Evolutionary conservation across 2,113 vertebrate species (phyloP), one percentile per base, ranked within the genome.

Genomic region (Lepus americanus): DNA sequence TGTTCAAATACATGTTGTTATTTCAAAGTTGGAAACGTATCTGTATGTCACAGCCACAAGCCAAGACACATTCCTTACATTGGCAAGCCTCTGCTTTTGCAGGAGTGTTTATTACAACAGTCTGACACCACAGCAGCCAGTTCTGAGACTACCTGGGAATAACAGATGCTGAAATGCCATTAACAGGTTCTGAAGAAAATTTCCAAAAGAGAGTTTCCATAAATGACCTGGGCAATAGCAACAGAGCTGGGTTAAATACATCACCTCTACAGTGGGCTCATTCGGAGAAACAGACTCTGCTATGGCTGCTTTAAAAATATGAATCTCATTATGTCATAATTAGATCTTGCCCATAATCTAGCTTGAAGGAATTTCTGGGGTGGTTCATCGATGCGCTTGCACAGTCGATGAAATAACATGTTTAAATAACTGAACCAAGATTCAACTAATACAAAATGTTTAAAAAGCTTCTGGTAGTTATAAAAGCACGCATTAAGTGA

Each of bases 251-350:
- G 67, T 88, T 83, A 78, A 36, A 86, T 33, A 79, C 64, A 55
- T 76, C 49, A 89, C 20, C 16, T 80, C 51, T 53, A 59, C 82
- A 89, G 11, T 27, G 79, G 49, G 87, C 19, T 91, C 70, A 80
- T 81, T 87, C 53, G 23, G 17, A 90, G 49, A 23, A 73, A 76
- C 1, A 36, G 17, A 49, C 73, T 83, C 29, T 80, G 17, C 27
- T 81, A 59, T 31, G 49, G 20, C 8, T 84, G 16, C 49, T 88
- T 79, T 66, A 73, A 84, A 92, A 93, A 53, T 69, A 74, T 13
- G n/a, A 87, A 76, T 89, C 22, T 83, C 70, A 94, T 51, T 93
- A 92, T 72, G 49, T 78, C 91, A 25, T 87, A 86, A 89, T 86
- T 91, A 89, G 8, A 83, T 64, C 6, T 79, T 83, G 20, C 39